Conservation (phyloP, 2,113 vertebrate species). For the Neopipo cinnamomea region DNA sequence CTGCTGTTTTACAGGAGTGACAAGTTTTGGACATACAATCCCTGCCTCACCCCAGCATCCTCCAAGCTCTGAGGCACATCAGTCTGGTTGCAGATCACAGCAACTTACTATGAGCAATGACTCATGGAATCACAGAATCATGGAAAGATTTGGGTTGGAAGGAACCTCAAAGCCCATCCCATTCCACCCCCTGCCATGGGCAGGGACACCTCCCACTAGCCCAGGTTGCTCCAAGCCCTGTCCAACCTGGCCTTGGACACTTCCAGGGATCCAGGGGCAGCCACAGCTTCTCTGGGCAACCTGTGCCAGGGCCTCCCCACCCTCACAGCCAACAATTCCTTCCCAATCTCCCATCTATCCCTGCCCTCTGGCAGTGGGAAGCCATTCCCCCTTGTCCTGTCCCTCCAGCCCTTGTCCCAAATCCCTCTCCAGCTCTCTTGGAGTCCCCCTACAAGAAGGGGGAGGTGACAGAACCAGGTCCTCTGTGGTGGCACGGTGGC, state of each 20-base stretch:
- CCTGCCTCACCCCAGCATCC: background rate
- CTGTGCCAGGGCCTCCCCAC: background rate
- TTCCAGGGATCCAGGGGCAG: background rate
- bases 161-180: background rate
- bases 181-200: fast-evolving
- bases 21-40: background rate
- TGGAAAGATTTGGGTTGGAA: background rate
- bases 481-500: background rate
- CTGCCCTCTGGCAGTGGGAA: background rate
- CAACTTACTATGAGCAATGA: background rate
- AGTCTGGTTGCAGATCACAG: background rate
- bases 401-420: background rate
- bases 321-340: background rate
- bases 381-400: background rate
- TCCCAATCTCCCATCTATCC: fast-evolving
- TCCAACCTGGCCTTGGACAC: background rate
- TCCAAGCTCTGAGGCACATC: background rate
- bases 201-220: fast-evolving
- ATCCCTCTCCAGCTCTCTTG: background rate
- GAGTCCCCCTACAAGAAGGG: background rate
- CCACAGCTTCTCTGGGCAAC: background rate
- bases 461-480: background rate
- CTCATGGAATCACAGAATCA: background rate
- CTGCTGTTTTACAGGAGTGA: background rate
- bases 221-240: background rate